Percentiles rank a stretch among this genome's conserved stretches.
These are phyloP conservation scores for Synodontis membranacea DNA, from an alignment of 2,113 vertebrate species.

Conservation along the genomic window DNA sequence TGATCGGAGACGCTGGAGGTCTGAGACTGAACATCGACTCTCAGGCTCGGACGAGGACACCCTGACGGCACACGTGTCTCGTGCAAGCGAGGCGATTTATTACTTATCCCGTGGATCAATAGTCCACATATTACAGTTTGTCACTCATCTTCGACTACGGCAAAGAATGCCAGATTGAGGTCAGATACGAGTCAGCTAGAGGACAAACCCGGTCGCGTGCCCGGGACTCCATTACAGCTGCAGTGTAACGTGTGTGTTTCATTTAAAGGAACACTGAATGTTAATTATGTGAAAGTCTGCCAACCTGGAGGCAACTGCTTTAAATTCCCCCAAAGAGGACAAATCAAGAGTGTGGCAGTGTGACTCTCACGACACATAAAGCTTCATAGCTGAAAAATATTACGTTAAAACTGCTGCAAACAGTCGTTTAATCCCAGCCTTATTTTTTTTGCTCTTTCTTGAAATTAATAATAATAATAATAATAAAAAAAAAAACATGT, in stretches of 20 bases:
- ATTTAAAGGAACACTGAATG: neutral
- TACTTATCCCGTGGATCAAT: constrained; percentile 66
- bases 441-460: neutral
- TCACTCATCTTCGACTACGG: constrained; percentile 60
- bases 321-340: neutral
- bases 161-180: neutral
- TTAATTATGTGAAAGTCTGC: constrained; percentile 57
- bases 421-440: neutral
- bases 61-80: constrained; percentile 75
- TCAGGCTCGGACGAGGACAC: constrained; percentile 48
- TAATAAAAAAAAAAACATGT: neutral
- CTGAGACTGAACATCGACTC: constrained; percentile 41
- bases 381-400: neutral
- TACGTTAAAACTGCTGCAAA: neutral
- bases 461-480: neutral
- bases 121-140: constrained; percentile 68
- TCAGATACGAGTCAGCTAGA: constrained; percentile 20
- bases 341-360: neutral
- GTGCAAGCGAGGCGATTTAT: constrained; percentile 61
- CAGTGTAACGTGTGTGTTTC: neutral
- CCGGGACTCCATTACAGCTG: neutral
- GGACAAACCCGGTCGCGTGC: constrained; percentile 3
- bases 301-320: neutral
- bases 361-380: neutral
- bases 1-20: constrained; percentile 54